Base-by-base conservation (phyloP, 2,888 invertebrate genomes). In the Euproctis similis region DNA sequence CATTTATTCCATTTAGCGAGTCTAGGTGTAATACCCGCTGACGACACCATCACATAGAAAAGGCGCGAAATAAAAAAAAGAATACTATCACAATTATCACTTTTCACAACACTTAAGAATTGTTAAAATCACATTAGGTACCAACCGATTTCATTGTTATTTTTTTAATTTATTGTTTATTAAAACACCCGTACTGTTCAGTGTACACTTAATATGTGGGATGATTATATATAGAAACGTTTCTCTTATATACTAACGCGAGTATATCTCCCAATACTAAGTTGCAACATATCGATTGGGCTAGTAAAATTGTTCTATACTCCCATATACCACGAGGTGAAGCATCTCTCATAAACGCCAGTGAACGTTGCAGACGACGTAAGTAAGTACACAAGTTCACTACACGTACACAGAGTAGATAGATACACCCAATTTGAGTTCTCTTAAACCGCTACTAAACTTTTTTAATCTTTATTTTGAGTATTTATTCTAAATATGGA, bases 101-200 rank as follows among this genome's bases (percentile, higher is more conserved):
- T 53, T 36, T 42, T 49, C 52, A 59, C 53, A 36, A 33, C 40
- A 56, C 51, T 36, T n/a, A n/a, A n/a, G n/a, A 27, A 27, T 39
- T 26, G 34, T 38, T 39, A 47, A 51, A 46, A 48, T 48, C 47
- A 61, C 50, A 55, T 29, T 26, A n/a, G n/a, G n/a, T 49, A 76
- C 81, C 63, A 51, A 82, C 82, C 76, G 67, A 58, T 70, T 80
- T 81, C 82, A 84, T 84, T 66, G 21, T 67, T 73, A n/a, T n/a
- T n/a, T n/a, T n/a, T n/a, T n/a, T n/a, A n/a, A n/a, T n/a, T n/a
- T n/a, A n/a, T n/a, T 46, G 16, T 42, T 51, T 50, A 26, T 59
- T 56, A 51, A 53, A 52, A 42, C 64, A 66, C 61, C 75, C 57
- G 69, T 50, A 61, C 53, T 62, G 65, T 61, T 44, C 65, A 52